Evolutionary conservation across 1,140 invertebrate genomes (phyloP).

Genomic region (Macrobrachium nipponense): DNA sequence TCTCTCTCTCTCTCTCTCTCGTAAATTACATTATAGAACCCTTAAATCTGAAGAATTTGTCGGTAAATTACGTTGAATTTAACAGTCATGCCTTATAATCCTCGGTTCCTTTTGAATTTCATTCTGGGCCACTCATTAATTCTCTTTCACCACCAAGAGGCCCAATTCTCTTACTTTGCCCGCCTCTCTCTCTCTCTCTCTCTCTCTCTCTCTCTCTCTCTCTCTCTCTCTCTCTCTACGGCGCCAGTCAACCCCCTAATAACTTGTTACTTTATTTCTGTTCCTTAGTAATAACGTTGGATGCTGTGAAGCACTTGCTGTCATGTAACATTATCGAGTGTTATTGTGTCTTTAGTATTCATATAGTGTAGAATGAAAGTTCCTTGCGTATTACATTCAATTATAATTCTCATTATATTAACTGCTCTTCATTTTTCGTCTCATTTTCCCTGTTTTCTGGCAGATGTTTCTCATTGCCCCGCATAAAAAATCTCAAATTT

Average conservation of each 20-base stretch:
- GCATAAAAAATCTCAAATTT: too few species aligned
- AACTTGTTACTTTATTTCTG: neutral
- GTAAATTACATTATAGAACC: neutral
- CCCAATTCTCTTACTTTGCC: neutral
- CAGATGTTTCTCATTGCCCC: too few species aligned
- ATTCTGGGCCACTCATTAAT: neutral
- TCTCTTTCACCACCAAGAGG: neutral
- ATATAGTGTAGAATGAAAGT: too few species aligned
- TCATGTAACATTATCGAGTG: neutral
- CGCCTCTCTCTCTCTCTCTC: constrained; percentile 31
- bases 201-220: constrained; percentile 25
- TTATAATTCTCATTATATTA: too few species aligned
- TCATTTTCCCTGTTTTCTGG: too few species aligned
- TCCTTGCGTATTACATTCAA: too few species aligned
- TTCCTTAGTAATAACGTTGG: neutral
- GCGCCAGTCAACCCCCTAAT: neutral
- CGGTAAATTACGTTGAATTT: too few species aligned
- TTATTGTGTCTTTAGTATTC: neutral
- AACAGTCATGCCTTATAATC: neutral
- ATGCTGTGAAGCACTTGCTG: neutral
- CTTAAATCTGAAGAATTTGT: neutral
- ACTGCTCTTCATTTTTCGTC: too few species aligned
- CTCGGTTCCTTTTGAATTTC: neutral
- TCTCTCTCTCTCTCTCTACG: neutral
- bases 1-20: constrained; percentile 2